These are phyloP conservation scores for Lasioglossum baleicum DNA, from an alignment of 1,140 invertebrate genomes.

Conservation along the genomic window DNA sequence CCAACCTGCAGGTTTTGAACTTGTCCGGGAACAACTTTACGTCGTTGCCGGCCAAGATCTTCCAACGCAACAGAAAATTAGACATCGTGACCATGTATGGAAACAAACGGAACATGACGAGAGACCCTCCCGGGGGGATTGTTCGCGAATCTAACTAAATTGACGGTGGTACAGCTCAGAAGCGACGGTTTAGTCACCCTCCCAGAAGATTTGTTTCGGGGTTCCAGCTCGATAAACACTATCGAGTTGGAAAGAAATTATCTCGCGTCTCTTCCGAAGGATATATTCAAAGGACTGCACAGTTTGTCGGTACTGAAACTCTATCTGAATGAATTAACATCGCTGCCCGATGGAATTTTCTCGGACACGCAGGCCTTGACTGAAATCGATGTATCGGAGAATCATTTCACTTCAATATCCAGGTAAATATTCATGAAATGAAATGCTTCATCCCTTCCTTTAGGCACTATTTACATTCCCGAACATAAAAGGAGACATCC, in stretches of 20 bases:
- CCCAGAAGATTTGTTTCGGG: conserved; percentile 82
- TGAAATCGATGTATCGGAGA: conserved; percentile 53
- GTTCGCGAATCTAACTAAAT: conserved; percentile 80
- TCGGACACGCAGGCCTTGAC: conserved; percentile 16
- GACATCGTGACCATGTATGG: conserved; percentile 79
- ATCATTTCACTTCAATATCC: conserved; percentile 49
- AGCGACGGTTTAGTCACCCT: conserved; percentile 79
- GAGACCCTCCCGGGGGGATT: conserved; percentile 81
- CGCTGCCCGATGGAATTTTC: conserved; percentile 81
- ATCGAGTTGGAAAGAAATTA: conserved; percentile 82
- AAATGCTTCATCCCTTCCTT: too few species aligned
- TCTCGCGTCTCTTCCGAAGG: conserved; percentile 79
- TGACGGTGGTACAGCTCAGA: conserved; percentile 79
- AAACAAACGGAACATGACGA: conserved; percentile 79
- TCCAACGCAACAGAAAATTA: conserved; percentile 80
- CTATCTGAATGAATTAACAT: conserved; percentile 80
- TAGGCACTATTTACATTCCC: too few species aligned
- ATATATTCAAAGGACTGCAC: conserved; percentile 81
- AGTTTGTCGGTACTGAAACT: conserved; percentile 81
- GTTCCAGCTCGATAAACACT: conserved; percentile 80
- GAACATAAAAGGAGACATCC: too few species aligned
- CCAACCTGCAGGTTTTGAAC: conserved; percentile 82
- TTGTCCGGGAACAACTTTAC: conserved; percentile 83
- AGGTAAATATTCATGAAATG: conserved; percentile 20
- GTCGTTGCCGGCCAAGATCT: conserved; percentile 82